Evolutionary conservation across 2,797 vertebrate species (phyloP).

Genomic region (Crotalus adamanteus): DNA sequence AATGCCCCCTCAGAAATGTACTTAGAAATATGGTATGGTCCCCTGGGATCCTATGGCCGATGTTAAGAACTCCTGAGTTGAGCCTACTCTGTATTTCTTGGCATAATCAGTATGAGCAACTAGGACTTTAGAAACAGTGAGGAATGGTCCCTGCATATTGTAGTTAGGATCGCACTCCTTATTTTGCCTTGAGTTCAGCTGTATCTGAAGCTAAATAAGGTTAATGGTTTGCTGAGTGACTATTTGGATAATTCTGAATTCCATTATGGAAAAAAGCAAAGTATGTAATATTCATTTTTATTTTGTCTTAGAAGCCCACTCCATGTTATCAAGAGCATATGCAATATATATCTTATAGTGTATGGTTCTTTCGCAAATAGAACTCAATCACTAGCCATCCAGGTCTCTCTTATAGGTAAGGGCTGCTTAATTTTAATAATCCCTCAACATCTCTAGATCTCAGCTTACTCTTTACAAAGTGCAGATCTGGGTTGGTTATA

Average conservation of each 20-base stretch:
- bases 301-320: neutral
- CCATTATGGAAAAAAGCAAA: neutral
- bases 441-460: neutral
- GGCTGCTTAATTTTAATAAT: neutral
- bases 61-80: neutral
- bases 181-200: neutral
- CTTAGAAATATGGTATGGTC: neutral
- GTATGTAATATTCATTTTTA: neutral
- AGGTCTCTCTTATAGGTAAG: neutral
- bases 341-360: neutral
- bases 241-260: neutral
- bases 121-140: neutral
- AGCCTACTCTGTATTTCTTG: neutral
- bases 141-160: neutral
- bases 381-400: neutral
- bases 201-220: neutral
- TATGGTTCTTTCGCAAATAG: neutral
- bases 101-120: neutral
- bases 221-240: neutral
- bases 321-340: neutral
- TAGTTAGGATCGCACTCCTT: neutral
- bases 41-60: neutral
- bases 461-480: neutral
- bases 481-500: neutral
- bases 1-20: neutral